These are phyloP conservation scores for Etheostoma cragini DNA, from an alignment of 2,113 vertebrate genomes.

Conservation along the genomic window DNA sequence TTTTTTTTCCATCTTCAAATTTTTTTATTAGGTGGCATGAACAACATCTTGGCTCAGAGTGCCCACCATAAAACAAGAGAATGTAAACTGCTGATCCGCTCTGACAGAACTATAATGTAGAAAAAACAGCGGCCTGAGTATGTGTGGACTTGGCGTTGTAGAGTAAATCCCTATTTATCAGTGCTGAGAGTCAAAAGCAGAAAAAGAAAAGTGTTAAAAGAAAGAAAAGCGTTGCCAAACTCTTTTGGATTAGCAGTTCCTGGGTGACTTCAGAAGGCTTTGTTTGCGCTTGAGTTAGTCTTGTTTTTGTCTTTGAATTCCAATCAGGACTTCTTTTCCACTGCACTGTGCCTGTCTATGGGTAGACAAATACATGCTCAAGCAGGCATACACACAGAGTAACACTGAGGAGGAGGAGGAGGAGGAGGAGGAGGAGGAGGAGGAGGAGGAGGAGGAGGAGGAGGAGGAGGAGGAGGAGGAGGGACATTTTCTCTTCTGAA, in stretches of 20 bases:
- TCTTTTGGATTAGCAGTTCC: conserved; percentile 60
- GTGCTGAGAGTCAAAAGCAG: conserved; percentile 26
- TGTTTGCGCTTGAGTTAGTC: conserved; percentile 52
- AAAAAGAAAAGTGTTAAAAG: conserved; percentile 41
- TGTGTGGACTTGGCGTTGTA: neutral
- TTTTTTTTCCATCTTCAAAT: conserved; percentile 12
- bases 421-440: neutral
- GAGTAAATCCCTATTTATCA: conserved; percentile 9
- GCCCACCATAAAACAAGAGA: conserved; percentile 5
- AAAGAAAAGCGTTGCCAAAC: conserved; percentile 46
- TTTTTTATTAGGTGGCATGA: conserved; percentile 46
- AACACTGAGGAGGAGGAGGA: conserved; percentile 4
- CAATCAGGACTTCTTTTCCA: conserved; percentile 51
- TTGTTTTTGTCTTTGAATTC: conserved; percentile 56
- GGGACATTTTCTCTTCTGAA: conserved; percentile 47
- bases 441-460: neutral
- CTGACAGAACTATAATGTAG: neutral
- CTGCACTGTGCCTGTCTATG: conserved; percentile 15
- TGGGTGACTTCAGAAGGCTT: conserved; percentile 52
- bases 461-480: neutral
- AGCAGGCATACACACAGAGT: neutral
- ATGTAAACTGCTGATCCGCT: conserved; percentile 44
- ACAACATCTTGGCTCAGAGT: conserved; percentile 14
- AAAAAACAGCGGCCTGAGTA: neutral
- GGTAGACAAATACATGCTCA: conserved; percentile 43